Conservation (phyloP, 2,113 vertebrate genomes). For the Boulengeromyrus knoepffleri region DNA sequence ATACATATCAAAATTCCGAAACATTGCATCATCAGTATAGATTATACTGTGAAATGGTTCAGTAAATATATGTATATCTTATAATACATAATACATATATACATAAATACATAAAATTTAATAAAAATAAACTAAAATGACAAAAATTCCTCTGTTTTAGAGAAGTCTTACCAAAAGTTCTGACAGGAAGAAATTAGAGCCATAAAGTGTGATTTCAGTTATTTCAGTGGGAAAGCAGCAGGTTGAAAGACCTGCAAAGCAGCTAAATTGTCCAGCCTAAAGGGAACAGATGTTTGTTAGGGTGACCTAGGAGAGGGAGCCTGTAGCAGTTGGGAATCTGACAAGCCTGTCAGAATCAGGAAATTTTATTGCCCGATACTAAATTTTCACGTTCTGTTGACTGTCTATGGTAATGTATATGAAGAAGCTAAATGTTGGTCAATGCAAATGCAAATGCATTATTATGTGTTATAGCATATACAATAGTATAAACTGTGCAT, state of each 20-base stretch:
- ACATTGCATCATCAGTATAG: background rate
- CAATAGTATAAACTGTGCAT: background rate
- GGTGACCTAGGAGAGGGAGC: background rate
- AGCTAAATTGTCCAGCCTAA: background rate
- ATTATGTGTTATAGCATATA: background rate
- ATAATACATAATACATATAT: background rate
- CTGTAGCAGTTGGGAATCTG: background rate
- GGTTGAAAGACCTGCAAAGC: background rate
- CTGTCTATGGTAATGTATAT: background rate
- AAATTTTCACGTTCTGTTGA: background rate
- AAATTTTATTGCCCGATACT: background rate
- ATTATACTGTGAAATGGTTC: background rate
- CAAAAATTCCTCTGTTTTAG: background rate
- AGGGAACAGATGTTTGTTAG: background rate
- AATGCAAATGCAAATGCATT: background rate
- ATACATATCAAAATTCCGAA: background rate
- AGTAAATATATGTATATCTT: background rate
- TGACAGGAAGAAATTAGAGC: background rate
- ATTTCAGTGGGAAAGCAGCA: background rate
- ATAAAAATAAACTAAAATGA: background rate
- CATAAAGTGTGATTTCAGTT: slow-evolving; percentile 3
- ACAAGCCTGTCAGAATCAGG: background rate
- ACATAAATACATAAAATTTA: background rate
- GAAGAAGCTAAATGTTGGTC: background rate
- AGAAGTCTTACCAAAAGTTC: background rate